Conservation (phyloP, 2,113 vertebrate species). For the Brachyistius frenatus region DNA sequence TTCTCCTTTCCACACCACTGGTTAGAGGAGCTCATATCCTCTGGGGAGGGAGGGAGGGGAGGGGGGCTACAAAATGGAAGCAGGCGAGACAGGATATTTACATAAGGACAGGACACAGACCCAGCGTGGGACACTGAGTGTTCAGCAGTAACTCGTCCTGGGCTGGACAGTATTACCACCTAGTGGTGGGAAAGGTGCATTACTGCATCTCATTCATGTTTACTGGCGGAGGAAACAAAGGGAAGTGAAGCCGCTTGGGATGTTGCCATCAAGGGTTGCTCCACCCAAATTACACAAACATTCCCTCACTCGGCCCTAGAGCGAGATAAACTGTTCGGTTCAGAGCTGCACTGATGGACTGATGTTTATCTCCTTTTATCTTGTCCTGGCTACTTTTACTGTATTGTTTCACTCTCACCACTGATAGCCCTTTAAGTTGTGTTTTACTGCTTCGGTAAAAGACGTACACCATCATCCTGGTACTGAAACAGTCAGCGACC, state of each 20-base stretch:
- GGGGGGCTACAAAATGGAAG: slow-evolving; percentile 65
- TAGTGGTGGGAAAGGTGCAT: slow-evolving; percentile 44
- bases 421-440: too few relatives aligned
- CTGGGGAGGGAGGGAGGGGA: slow-evolving; percentile 49
- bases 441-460: too few relatives aligned
- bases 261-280: not conserved
- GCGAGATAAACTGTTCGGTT: too few relatives aligned
- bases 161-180: slow-evolving; percentile 57
- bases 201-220: slow-evolving; percentile 21
- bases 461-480: too few relatives aligned
- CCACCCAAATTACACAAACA: not conserved
- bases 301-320: too few relatives aligned
- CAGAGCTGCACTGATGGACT: too few relatives aligned
- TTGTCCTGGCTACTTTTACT: too few relatives aligned
- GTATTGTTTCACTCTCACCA: too few relatives aligned
- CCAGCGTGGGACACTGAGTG: slow-evolving; percentile 28
- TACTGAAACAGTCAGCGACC: too few relatives aligned
- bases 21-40: slow-evolving; percentile 41
- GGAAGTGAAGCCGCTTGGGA: not conserved
- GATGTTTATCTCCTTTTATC: too few relatives aligned
- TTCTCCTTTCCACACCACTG: slow-evolving; percentile 48
- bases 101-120: slow-evolving; percentile 62
- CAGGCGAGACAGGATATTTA: slow-evolving; percentile 72
- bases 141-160: slow-evolving; percentile 10
- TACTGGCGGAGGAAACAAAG: not conserved